These are phyloP conservation scores for Pitta sordida DNA, from an alignment of 2,113 vertebrate genomes.

Conservation along the genomic window DNA sequence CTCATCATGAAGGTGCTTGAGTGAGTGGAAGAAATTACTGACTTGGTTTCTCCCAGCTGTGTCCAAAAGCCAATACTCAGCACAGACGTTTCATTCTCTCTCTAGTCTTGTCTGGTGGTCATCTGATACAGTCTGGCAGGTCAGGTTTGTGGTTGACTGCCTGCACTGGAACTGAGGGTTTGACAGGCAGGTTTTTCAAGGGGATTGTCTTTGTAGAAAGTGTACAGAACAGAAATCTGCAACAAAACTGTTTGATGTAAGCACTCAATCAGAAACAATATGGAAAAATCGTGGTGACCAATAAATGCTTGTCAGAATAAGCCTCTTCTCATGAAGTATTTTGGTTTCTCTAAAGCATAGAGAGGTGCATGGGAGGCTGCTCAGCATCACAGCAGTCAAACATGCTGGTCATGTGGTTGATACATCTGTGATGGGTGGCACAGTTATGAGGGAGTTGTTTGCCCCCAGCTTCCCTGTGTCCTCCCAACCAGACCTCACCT, in stretches of 20 bases:
- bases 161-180: background rate
- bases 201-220: background rate
- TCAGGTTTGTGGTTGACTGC: rapidly evolving
- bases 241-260: background rate
- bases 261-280: background rate
- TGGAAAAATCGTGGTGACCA: background rate
- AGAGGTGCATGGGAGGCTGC: background rate
- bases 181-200: background rate
- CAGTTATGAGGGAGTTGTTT: background rate
- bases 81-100: background rate
- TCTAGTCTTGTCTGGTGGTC: background rate
- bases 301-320: background rate
- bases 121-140: background rate
- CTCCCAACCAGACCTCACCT: rapidly evolving
- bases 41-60: background rate
- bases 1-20: background rate
- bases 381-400: rapidly evolving
- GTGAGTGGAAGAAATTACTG: background rate
- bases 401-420: rapidly evolving
- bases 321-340: background rate
- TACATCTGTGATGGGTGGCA: rapidly evolving
- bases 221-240: background rate
- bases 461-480: rapidly evolving
- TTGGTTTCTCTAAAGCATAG: background rate
- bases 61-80: background rate